Conservation (phyloP, 2,888 invertebrate species). For the Keiferia lycopersicella region DNA sequence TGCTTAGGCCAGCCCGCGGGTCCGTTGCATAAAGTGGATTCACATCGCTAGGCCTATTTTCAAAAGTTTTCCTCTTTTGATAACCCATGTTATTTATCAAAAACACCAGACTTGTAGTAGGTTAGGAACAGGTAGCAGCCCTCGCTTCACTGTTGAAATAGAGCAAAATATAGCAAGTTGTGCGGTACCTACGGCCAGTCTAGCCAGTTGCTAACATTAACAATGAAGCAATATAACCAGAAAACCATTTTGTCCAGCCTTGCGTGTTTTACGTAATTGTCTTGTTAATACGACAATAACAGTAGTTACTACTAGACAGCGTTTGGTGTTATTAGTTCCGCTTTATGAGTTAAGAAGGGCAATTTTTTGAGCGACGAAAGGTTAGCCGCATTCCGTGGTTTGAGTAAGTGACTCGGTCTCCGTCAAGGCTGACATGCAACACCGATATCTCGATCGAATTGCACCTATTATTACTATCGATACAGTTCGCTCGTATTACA, state of each 20-base stretch:
- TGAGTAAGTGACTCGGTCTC: slow-evolving; percentile 50
- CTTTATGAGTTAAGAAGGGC: slow-evolving; percentile 69
- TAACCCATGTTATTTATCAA: too few relatives aligned
- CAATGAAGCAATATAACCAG: slow-evolving; percentile 55
- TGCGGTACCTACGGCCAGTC: slow-evolving; percentile 50
- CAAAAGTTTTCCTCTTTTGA: too few relatives aligned
- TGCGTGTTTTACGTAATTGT: slow-evolving; percentile 66
- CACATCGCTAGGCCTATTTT: too few relatives aligned
- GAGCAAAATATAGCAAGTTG: slow-evolving; percentile 59
- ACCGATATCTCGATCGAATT: slow-evolving; percentile 56
- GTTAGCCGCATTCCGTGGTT: slow-evolving; percentile 38
- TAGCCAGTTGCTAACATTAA: slow-evolving; percentile 51
- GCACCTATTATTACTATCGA: slow-evolving; percentile 39
- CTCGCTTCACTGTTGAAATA: slow-evolving; percentile 46
- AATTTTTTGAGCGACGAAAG: slow-evolving; percentile 37
- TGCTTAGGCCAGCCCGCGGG: too few relatives aligned
- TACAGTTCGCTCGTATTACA: slow-evolving; percentile 26
- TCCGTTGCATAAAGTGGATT: too few relatives aligned
- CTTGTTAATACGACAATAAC: slow-evolving; percentile 60
- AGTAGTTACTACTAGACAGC: slow-evolving; percentile 43
- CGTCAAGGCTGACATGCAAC: slow-evolving; percentile 67
- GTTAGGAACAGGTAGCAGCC: neutral
- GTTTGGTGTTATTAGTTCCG: slow-evolving; percentile 63
- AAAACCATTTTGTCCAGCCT: slow-evolving; percentile 51
- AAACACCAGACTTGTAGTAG: neutral